Base-by-base conservation (phyloP, 1,140 invertebrate species). In the Hylaeus volcanicus region DNA sequence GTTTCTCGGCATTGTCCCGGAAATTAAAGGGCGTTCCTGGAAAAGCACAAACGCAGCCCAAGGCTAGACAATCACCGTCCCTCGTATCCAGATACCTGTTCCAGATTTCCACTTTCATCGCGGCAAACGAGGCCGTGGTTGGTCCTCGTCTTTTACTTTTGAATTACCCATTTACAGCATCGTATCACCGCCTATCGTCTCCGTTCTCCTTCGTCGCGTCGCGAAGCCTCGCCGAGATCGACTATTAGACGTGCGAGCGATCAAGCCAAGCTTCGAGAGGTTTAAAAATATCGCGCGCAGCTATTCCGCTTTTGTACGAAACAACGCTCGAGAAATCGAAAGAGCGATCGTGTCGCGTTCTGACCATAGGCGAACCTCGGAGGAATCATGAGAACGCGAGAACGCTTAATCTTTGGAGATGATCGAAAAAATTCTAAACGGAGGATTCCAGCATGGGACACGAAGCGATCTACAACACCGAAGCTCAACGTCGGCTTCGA, bases 1-100 rank as follows among this genome's bases (percentile, higher is more conserved):
- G 82, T 60, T 79, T 15, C 56, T 37, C 63, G 53, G 76, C 81
- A 86, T 86, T 86, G 84, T 86, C 68, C 80, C 84, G 85, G 84
- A 86, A 86, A 86, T 86, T 86, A 86, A 86, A 86, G 84, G 75
- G 84, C 85, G 84, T 86, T 79, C 80, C 85, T 48, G 56, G 55
- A 37, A 41, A 14, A 8, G 12, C 48, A 60, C 8, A 37, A 56
- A 56, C 15, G 8, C 11, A 39, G 37, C 79, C 73, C 9, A 55
- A 26, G 74, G 74, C 66, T 60, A 72, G 37, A 72, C 74, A 82
- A 82, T 82, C 80, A 78, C 68, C 60, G 74, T 82, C 5, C 74
- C 66, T 82, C 80, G 72, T 82, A 78, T 78, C 60, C 68, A 82
- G 74, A 72, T 58, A 82, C 66, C 43, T 53, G 64, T 56, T 58